Evolutionary conservation across 2,888 invertebrate species (phyloP).

Genomic region (Keiferia lycopersicella): DNA sequence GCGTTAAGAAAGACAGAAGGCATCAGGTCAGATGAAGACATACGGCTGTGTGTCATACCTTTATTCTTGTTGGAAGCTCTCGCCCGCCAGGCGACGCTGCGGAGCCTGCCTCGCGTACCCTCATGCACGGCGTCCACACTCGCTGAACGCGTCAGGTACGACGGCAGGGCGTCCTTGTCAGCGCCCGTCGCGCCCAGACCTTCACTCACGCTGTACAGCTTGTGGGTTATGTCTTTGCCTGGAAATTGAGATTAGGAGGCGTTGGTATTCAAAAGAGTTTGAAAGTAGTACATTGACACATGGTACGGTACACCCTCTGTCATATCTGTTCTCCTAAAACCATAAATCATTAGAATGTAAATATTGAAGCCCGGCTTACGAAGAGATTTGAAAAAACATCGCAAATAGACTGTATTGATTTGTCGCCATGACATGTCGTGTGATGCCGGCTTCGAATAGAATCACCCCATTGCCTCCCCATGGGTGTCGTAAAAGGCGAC

Average conservation of each 20-base stretch:
- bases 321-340: too few relatives aligned
- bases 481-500: too few relatives aligned
- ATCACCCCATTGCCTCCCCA: too few relatives aligned
- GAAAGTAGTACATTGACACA: background rate
- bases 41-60: background rate
- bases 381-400: too few relatives aligned
- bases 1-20: too few relatives aligned
- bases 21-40: too few relatives aligned
- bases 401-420: too few relatives aligned
- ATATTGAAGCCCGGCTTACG: too few relatives aligned
- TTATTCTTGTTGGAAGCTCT: slow-evolving; percentile 60
- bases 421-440: too few relatives aligned
- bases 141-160: slow-evolving; percentile 84
- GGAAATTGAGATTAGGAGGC: slow-evolving; percentile 33
- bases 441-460: too few relatives aligned
- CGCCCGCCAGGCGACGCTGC: slow-evolving; percentile 84
- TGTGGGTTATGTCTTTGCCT: slow-evolving; percentile 92
- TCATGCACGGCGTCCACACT: slow-evolving; percentile 90
- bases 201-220: slow-evolving; percentile 91
- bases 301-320: too few relatives aligned
- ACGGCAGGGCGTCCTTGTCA: slow-evolving; percentile 61
- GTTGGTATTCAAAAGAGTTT: background rate
- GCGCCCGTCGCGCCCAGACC: slow-evolving; percentile 82
- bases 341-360: too few relatives aligned
- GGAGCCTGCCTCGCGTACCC: slow-evolving; percentile 86